Evolutionary conservation across 2,888 invertebrate species (phyloP), one percentile per base, ranked within the genome.

Genomic region (Amphiduros pacificus): DNA sequence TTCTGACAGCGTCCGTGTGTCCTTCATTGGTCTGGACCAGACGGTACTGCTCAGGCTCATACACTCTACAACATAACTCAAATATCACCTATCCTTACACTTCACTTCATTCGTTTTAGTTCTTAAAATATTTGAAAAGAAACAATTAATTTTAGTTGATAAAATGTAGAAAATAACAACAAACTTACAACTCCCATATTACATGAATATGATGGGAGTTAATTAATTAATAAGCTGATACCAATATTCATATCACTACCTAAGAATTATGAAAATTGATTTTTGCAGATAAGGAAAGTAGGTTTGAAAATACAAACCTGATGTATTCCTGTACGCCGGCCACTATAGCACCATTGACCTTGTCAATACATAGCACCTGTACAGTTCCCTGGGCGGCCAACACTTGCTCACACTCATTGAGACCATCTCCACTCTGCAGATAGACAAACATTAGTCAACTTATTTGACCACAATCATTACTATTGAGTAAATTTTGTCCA

Each of bases 1-100:
- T 72, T 58, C 78, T 67, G 11, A 82, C 76, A 26, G 78, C 71
- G 58, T 81, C 81, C 26, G 72, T 72, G 64, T 82, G 82, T 0
- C 82, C 82, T 26, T 74, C 71, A 67, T 82, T 82, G 1, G 74
- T 77, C 72, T 82, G 82, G 41, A 81, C 75, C 41, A 80, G 68
- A 27, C 77, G 69, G 66, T 75, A 81, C 53, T 72, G 71, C 49
- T 78, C 77, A 26, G 77, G 70, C 50, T 82, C 81, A 68, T 77
- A 81, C 14, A 81, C 80, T 53, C 80, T 55, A 27, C 17, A 26
- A 52, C 14, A 26, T 28, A 4, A 28, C 22, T 24, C n/a, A n/a
- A n/a, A n/a, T n/a, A n/a, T n/a, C n/a, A n/a, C n/a, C n/a, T n/a
- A n/a, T n/a, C n/a, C n/a, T n/a, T n/a, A n/a, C n/a, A n/a, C n/a